Conservation (phyloP, 2,113 vertebrate species). For the Cephalopterus ornatus region DNA sequence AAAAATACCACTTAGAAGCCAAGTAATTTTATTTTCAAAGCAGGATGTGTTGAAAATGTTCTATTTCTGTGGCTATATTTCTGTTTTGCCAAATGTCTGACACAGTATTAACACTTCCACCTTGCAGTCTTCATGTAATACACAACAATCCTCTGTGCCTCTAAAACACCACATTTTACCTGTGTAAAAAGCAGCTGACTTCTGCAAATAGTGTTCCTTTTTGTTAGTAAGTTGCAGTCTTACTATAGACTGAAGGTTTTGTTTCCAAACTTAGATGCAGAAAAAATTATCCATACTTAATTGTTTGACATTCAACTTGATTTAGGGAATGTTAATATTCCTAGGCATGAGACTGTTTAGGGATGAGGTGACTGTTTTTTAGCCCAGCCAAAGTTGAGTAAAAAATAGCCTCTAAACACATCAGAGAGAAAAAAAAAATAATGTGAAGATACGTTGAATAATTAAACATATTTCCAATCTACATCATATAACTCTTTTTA, state of each 20-base stretch:
- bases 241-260: background rate
- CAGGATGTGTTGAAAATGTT: conserved; percentile 27
- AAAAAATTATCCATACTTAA: background rate
- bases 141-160: background rate
- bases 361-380: background rate
- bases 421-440: background rate
- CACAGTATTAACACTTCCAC: background rate
- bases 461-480: background rate
- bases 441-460: background rate
- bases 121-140: background rate
- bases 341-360: background rate
- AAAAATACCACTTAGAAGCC: conserved; percentile 52
- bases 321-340: background rate
- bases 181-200: background rate
- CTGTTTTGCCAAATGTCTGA: conserved; percentile 9
- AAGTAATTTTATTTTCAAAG: conserved; percentile 31
- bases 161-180: background rate
- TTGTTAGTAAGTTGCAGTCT: background rate
- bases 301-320: background rate
- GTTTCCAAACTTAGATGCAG: background rate
- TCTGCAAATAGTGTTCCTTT: background rate
- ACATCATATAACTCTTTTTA: background rate
- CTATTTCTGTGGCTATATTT: conserved; percentile 4
- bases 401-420: background rate
- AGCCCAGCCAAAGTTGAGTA: background rate